phyloP scores from a whole-genome alignment of 2,888 invertebrate species.

The Toxonevra muliebris region DNA sequence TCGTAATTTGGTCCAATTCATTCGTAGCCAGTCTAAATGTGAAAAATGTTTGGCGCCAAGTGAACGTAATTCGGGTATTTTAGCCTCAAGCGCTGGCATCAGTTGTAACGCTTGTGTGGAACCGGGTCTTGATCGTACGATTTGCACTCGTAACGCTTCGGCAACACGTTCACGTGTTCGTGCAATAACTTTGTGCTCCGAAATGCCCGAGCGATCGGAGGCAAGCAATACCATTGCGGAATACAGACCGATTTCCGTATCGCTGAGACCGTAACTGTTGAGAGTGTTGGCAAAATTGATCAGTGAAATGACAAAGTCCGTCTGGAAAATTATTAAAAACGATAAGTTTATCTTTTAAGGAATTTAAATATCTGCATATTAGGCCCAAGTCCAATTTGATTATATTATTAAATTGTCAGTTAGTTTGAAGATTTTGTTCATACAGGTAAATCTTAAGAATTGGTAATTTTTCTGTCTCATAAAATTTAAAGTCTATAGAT shows the following conservation, averaged over 20 bases:
- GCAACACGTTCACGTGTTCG: constrained; percentile 82
- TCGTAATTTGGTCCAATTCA: constrained; percentile 84
- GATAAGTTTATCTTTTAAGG: constrained; percentile 1
- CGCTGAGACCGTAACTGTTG: constrained; percentile 80
- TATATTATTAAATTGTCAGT: background rate
- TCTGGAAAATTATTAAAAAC: constrained; percentile 69
- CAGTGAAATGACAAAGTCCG: constrained; percentile 82
- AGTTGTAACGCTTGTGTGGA: constrained; percentile 65
- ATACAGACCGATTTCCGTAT: constrained; percentile 90
- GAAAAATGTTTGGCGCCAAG: constrained; percentile 85
- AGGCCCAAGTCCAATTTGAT: background rate
- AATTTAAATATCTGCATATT: background rate
- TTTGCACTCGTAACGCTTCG: constrained; percentile 88
- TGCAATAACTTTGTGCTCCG: constrained; percentile 81
- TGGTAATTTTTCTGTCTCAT: too few species aligned
- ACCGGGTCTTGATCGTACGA: constrained; percentile 64
- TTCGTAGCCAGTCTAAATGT: constrained; percentile 89
- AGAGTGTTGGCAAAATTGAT: constrained; percentile 82
- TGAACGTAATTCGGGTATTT: constrained; percentile 80
- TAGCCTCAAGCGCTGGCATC: constrained; percentile 66
- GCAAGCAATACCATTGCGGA: constrained; percentile 86
- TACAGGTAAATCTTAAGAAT: too few species aligned
- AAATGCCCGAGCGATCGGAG: constrained; percentile 81
- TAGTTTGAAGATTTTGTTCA: background rate
- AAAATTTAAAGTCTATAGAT: too few species aligned